A percentile compares a stretch with the other conserved stretches of the same genome.
Evolutionary conservation across 2,113 vertebrate species (phyloP).

Genomic region (Cyprinodon tularosa): DNA sequence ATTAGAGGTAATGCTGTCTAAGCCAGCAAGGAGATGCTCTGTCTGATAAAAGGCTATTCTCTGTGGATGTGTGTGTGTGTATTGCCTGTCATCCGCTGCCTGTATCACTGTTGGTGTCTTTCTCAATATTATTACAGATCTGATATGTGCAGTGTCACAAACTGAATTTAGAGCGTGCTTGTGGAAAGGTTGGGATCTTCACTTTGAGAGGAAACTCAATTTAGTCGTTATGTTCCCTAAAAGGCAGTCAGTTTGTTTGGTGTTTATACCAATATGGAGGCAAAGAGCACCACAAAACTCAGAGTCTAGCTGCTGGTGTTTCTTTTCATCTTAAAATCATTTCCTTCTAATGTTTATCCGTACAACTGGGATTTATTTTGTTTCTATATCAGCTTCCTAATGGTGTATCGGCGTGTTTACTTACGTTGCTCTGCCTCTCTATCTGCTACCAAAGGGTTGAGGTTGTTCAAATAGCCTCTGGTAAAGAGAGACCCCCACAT

Average conservation of each 20-base stretch:
- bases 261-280: constrained; percentile 33
- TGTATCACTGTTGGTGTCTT: constrained; percentile 21
- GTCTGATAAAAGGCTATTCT: constrained; percentile 38
- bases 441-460: constrained; percentile 10
- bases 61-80: constrained; percentile 1
- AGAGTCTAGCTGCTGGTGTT: constrained; percentile 1
- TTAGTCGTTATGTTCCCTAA: constrained; percentile 1
- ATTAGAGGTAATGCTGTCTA: constrained; percentile 64
- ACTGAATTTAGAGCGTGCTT: constrained; percentile 12
- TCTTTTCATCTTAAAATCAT: constrained; percentile 11
- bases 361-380: constrained; percentile 20
- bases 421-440: background rate
- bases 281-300: constrained; percentile 12
- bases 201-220: constrained; percentile 34
- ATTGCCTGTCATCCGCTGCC: constrained; percentile 40
- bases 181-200: constrained; percentile 9
- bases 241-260: constrained; percentile 19
- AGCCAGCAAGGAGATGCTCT: constrained; percentile 43
- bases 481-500: constrained; percentile 62
- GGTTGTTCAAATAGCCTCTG: constrained; percentile 51
- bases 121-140: constrained; percentile 32
- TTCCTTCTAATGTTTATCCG: constrained; percentile 11
- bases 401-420: constrained; percentile 3
- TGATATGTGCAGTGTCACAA: constrained; percentile 20
- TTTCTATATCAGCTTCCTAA: constrained; percentile 25